Percentiles rank a stretch among this genome's conserved stretches.
phyloP scores from a whole-genome alignment of 2,888 invertebrate species.

The Idaea straminata region DNA sequence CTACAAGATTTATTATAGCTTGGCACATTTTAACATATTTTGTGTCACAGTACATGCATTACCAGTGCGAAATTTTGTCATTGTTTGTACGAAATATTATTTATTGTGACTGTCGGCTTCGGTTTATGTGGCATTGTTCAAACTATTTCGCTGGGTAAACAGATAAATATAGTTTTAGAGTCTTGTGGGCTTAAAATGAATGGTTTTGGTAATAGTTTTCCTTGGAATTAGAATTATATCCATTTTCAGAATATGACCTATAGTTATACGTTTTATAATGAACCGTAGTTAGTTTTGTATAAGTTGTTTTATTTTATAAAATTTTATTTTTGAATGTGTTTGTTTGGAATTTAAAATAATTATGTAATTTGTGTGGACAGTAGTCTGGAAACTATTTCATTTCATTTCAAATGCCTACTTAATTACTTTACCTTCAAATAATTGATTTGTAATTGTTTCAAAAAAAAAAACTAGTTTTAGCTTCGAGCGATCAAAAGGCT shows the following conservation, averaged over 20 bases:
- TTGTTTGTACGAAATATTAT: conserved; percentile 36
- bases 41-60: conserved; percentile 40
- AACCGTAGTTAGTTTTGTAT: too few species aligned
- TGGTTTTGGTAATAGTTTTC: not conserved
- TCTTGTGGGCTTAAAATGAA: not conserved
- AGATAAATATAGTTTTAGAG: not conserved
- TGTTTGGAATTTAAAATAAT: too few species aligned
- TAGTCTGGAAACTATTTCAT: too few species aligned
- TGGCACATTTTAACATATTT: conserved; percentile 20
- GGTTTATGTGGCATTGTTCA: conserved; percentile 15
- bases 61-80: conserved; percentile 35
- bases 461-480: too few species aligned
- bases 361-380: too few species aligned
- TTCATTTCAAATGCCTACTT: too few species aligned
- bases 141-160: not conserved
- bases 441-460: too few species aligned
- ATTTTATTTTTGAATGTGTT: too few species aligned
- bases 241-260: not conserved
- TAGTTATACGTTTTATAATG: too few species aligned
- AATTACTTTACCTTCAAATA: too few species aligned
- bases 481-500: too few species aligned
- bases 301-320: too few species aligned
- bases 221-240: not conserved
- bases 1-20: conserved; percentile 27
- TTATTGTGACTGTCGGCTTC: conserved; percentile 24